Conservation (phyloP, 2,113 vertebrate species). For the Butastur rufipennis region DNA sequence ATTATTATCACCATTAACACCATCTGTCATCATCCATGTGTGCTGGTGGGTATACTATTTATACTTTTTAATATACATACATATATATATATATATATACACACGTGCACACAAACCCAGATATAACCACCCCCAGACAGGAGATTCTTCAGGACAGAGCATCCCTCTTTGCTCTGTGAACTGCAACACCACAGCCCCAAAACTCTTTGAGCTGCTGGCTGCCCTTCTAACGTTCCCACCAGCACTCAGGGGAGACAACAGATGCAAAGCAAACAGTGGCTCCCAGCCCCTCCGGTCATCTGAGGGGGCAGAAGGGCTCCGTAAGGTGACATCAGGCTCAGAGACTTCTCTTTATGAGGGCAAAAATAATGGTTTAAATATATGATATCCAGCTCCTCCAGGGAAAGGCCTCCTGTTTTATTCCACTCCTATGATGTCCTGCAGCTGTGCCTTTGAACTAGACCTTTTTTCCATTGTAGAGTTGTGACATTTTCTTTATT, state of each 20-base stretch:
- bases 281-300: not conserved
- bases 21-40: not conserved
- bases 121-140: not conserved
- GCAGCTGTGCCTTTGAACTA: constrained; percentile 29
- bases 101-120: not conserved
- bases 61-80: not conserved
- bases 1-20: not conserved
- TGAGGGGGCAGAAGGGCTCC: not conserved
- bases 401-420: not conserved
- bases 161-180: not conserved
- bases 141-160: not conserved
- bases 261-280: not conserved
- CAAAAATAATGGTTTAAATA: not conserved
- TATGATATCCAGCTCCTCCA: not conserved
- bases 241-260: not conserved
- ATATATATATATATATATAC: not conserved
- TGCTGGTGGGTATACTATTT: not conserved
- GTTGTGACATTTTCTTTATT: constrained; percentile 27
- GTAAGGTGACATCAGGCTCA: not conserved
- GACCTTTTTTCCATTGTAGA: not conserved
- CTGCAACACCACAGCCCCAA: not conserved
- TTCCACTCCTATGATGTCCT: not conserved
- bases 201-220: not conserved
- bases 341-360: not conserved
- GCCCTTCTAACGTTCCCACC: not conserved